A percentile compares a stretch with the other conserved stretches of the same genome.
These are phyloP conservation scores for Tolmerus cingulatus DNA, from an alignment of 2,888 invertebrate genomes.

Conservation along the genomic window DNA sequence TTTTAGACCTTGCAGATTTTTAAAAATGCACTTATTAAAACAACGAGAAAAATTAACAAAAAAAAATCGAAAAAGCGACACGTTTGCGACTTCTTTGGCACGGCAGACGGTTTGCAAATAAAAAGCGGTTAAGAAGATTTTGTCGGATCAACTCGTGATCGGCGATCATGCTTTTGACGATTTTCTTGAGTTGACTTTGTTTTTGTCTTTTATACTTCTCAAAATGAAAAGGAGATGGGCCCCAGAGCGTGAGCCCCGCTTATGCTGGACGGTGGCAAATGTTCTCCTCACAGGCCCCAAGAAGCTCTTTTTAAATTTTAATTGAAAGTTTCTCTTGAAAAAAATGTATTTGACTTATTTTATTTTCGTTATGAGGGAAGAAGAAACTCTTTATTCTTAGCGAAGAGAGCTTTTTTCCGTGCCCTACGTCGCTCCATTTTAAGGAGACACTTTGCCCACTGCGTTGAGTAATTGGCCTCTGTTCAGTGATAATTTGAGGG, in stretches of 20 bases:
- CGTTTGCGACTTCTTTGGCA: not conserved
- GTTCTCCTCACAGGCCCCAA: not conserved
- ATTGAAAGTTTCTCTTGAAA: not conserved
- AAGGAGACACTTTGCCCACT: not conserved
- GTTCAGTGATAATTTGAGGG: not conserved
- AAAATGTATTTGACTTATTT: not conserved
- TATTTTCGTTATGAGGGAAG: not conserved
- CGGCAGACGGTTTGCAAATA: not conserved
- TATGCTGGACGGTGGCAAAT: not conserved
- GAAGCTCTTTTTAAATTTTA: not conserved
- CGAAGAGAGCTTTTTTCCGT: no score
- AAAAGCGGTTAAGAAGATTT: not conserved
- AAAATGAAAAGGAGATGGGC: not conserved
- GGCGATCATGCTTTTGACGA: slow-evolving; percentile 4
- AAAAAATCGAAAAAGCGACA: not conserved
- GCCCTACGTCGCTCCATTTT: not conserved
- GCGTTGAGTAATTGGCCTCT: not conserved
- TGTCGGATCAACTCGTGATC: not conserved
- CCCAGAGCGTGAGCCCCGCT: not conserved
- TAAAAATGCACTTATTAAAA: not conserved
- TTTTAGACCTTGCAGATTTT: not conserved
- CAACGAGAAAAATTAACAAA: not conserved
- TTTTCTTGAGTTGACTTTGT: slow-evolving; percentile 18
- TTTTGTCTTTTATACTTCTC: slow-evolving; percentile 26
- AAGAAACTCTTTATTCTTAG: not conserved